phyloP scores from a whole-genome alignment of 2,888 invertebrate genomes.

The Rhagophthalmus giganteus region DNA sequence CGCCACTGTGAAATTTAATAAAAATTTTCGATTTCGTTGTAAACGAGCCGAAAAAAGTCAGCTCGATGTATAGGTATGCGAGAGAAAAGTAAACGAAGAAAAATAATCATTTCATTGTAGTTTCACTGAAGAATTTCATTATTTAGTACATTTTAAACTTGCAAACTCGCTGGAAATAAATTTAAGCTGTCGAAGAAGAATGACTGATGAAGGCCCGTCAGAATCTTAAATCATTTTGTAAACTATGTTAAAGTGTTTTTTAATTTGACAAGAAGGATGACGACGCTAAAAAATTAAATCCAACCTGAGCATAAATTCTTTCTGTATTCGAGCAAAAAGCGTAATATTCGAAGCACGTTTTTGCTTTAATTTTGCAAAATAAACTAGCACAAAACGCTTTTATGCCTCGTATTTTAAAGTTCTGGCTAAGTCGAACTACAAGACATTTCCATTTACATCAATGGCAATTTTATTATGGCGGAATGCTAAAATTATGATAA shows the following conservation, averaged over 20 bases:
- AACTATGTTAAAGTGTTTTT: slow-evolving; percentile 23
- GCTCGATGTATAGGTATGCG: no score
- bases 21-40: no score
- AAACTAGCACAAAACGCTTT: slow-evolving; percentile 28
- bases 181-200: slow-evolving; percentile 12
- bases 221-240: slow-evolving; percentile 21
- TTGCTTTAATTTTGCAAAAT: slow-evolving; percentile 26
- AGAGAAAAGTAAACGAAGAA: no score
- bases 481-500: slow-evolving; percentile 31
- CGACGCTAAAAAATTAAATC: slow-evolving; percentile 20
- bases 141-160: slow-evolving; percentile 11
- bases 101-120: slow-evolving; percentile 5
- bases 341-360: slow-evolving; percentile 21
- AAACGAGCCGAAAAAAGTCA: no score
- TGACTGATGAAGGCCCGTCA: slow-evolving; percentile 21
- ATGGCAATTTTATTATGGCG: slow-evolving; percentile 25
- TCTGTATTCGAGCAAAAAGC: slow-evolving; percentile 3
- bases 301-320: slow-evolving; percentile 4
- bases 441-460: slow-evolving; percentile 30
- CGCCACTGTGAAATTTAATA: no score
- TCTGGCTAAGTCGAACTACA: slow-evolving; percentile 24
- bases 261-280: slow-evolving; percentile 19
- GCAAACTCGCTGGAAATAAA: slow-evolving; percentile 8
- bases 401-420: slow-evolving; percentile 26
- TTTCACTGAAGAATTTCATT: neutral